These are phyloP conservation scores for Dendroctonus ponderosae DNA, from an alignment of 1,140 invertebrate genomes.

Conservation along the genomic window DNA sequence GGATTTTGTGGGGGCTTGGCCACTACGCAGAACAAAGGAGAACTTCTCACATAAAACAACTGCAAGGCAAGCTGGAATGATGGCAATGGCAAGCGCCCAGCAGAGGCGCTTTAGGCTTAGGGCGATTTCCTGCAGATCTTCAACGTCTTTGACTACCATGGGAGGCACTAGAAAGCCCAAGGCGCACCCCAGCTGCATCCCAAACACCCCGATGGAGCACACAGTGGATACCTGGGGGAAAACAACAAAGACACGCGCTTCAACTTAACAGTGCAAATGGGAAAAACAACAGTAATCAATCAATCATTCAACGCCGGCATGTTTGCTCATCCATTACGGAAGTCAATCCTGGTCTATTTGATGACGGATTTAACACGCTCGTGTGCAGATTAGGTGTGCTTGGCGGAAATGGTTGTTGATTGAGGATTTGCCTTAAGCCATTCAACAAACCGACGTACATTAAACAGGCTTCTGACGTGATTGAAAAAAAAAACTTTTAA, in stretches of 20 bases:
- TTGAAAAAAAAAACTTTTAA: not conserved
- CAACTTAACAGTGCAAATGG: not conserved
- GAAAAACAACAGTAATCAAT: not conserved
- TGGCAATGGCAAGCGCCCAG: conserved; percentile 57
- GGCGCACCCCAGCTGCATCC: conserved; percentile 65
- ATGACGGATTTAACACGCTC: not conserved
- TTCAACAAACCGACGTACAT: not conserved
- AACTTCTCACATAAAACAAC: conserved; percentile 59
- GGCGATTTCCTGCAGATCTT: conserved; percentile 49
- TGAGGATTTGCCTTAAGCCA: too few relatives aligned
- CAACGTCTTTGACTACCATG: conserved; percentile 52
- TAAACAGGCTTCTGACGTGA: not conserved
- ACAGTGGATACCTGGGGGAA: conserved; percentile 66
- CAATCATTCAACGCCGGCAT: not conserved
- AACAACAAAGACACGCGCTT: not conserved
- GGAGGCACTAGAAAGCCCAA: conserved; percentile 52
- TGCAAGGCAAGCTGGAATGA: conserved; percentile 57
- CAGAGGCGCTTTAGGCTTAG: conserved; percentile 49
- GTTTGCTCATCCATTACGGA: not conserved
- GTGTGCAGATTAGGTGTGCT: not conserved
- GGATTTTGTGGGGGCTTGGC: conserved; percentile 14
- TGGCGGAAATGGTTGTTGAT: too few relatives aligned
- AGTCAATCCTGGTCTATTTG: not conserved
- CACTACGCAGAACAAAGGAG: conserved; percentile 24
- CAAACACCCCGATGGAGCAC: conserved; percentile 74